phyloP scores from a whole-genome alignment of 1,140 invertebrate genomes.

The Dinoponera quadriceps region DNA sequence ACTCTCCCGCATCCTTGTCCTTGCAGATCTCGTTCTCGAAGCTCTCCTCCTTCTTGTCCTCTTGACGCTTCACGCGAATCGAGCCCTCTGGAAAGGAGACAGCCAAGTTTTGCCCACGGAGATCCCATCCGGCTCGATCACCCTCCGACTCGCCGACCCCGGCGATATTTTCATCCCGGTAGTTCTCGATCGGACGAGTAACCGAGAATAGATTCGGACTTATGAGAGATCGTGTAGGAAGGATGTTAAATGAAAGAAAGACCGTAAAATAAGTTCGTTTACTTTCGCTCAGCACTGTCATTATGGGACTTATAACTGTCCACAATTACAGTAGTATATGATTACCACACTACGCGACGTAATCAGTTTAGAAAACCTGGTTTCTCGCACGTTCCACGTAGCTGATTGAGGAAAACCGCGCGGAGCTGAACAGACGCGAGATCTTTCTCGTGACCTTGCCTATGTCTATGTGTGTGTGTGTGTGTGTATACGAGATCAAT shows the following conservation, averaged over 20 bases:
- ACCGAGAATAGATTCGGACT: not conserved
- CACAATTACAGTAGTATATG: not conserved
- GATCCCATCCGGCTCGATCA: not conserved
- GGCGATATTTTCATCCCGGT: not conserved
- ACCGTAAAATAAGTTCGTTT: not conserved
- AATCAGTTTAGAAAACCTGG: not conserved
- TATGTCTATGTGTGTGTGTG: no score
- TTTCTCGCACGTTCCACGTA: not conserved
- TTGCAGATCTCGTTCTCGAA: slow-evolving; percentile 96
- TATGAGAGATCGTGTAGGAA: not conserved
- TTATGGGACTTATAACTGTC: not conserved
- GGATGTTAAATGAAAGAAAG: not conserved
- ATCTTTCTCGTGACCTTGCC: not conserved
- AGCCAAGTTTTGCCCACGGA: not conserved
- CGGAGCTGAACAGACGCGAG: not conserved
- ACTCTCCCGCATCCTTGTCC: slow-evolving; percentile 97
- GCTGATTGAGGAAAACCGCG: not conserved
- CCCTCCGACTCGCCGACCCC: not conserved
- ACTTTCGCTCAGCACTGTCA: not conserved
- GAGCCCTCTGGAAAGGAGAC: slow-evolving; percentile 83
- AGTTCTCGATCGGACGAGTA: not conserved
- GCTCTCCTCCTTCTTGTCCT: slow-evolving; percentile 93
- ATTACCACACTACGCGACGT: not conserved
- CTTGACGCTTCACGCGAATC: slow-evolving; percentile 87
- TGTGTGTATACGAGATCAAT: not conserved